Percentiles rank a stretch among this genome's conserved stretches.
These are phyloP conservation scores for Denticeps clupeoides DNA, from an alignment of 2,797 vertebrate genomes.

Conservation along the genomic window DNA sequence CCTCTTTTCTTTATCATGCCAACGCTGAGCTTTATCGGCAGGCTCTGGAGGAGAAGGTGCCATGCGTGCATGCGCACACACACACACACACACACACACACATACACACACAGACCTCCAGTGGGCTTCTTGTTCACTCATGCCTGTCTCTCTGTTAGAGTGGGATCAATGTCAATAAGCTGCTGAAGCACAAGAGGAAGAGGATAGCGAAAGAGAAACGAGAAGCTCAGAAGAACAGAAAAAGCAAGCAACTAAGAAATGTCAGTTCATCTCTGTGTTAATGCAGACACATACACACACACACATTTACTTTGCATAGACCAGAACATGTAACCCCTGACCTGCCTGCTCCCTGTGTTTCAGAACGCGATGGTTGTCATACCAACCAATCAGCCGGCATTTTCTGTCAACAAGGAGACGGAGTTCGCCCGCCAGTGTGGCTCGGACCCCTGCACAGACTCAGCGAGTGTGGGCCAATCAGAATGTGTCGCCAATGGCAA, in stretches of 20 bases:
- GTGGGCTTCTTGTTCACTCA: not conserved
- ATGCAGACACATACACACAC: not conserved
- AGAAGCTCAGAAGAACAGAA: slow-evolving; percentile 48
- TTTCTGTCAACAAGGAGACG: slow-evolving; percentile 6
- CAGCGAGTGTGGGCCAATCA: no score
- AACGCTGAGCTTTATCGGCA: slow-evolving; percentile 79
- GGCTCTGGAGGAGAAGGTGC: slow-evolving; percentile 72
- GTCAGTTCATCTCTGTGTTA: not conserved
- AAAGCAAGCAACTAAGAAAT: slow-evolving; percentile 47
- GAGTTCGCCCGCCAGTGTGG: slow-evolving; percentile 6
- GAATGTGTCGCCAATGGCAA: slow-evolving; percentile 23
- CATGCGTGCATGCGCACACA: not conserved
- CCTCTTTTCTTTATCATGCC: slow-evolving; percentile 76
- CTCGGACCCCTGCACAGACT: not conserved
- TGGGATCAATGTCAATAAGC: slow-evolving; percentile 63
- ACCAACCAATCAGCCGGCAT: not conserved
- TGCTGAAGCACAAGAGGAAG: slow-evolving; percentile 72
- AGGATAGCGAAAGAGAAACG: slow-evolving; percentile 51
- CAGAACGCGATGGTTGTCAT: not conserved
- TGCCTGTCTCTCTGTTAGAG: slow-evolving; percentile 46
- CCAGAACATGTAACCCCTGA: no score
- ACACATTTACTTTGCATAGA: not conserved
- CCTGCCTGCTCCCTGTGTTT: not conserved
- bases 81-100: not conserved
- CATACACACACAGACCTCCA: not conserved